Base-by-base conservation (phyloP, 2,113 vertebrate species). In the Pangasianodon hypophthalmus region DNA sequence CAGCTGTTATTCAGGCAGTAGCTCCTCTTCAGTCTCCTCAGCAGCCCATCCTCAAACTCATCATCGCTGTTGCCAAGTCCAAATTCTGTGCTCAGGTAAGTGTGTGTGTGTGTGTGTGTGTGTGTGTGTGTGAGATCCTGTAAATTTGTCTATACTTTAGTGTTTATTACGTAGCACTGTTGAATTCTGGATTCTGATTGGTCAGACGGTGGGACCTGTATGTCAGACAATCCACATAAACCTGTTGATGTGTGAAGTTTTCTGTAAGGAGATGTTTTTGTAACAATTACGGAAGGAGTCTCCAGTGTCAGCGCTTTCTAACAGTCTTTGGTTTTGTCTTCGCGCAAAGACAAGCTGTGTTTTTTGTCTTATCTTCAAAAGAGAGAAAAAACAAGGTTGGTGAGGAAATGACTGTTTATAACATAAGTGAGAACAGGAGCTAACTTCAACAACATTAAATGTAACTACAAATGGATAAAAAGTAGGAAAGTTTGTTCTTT, bases 11-110 rank as follows among this genome's bases (percentile, higher is more conserved):
- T 94, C 96, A 96, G 46, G 91, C 90, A 0, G 92, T 96, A 4
- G 94, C 95, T 16, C 95, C 96, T 64, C 95, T 96, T 79, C 95
- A 96, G 95, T 88, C 94, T 80, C 95, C 96, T 90, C 93, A 95
- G 86, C 95, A 96, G 83, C 96, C 96, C 1, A 93, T 96, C 89
- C 91, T 96, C 85, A 97, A 96, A 90, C 95, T 97, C 91, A 95
- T 97, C 94, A 94, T 96, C 52, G 96, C 96, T 4, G 95, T 96
- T 73, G 95, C 96, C 94, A 96, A 96, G 93, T 97, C 96, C 92
- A 96, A 95, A 93, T 96, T 96, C 94, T 97, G 96, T 94, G 94
- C 95, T 90, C 96, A 96, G 95, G 96, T 97, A 89, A 88, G 48
- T 87, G 32, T 81, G 44, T 79, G 24, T 77, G 54, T 37, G 44